phyloP scores from a whole-genome alignment of 2,797 vertebrate genomes.

The Sebastes melanostomus region DNA sequence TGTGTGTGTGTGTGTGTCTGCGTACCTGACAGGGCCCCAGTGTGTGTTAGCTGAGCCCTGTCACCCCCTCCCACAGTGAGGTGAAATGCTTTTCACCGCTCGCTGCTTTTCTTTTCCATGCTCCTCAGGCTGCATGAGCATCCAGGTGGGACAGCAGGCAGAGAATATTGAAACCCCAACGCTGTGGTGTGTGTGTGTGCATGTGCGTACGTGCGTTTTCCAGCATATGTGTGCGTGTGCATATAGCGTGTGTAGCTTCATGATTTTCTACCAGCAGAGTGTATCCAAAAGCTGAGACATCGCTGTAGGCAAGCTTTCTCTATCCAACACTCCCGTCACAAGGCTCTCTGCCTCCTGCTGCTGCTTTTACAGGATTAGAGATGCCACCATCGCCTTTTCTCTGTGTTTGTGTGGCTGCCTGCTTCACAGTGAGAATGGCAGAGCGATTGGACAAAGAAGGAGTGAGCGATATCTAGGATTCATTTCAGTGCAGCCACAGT shows the following conservation, averaged over 20 bases:
- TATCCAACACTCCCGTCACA: constrained; percentile 39
- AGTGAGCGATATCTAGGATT: constrained; percentile 24
- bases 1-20: not conserved
- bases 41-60: constrained; percentile 56
- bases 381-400: constrained; percentile 34
- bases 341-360: constrained; percentile 53
- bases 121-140: constrained; percentile 55
- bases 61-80: constrained; percentile 69
- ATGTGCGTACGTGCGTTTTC: not conserved
- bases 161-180: constrained; percentile 45
- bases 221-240: not conserved
- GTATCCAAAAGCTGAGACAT: constrained; percentile 60
- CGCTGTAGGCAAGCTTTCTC: constrained; percentile 55
- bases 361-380: constrained; percentile 59
- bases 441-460: constrained; percentile 25
- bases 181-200: not conserved
- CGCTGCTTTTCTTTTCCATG: constrained; percentile 57
- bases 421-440: constrained; percentile 17
- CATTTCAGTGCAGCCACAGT: constrained; percentile 4
- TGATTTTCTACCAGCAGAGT: constrained; percentile 51
- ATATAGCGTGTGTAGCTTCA: not conserved
- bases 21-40: constrained; percentile 39
- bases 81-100: constrained; percentile 71
- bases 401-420: constrained; percentile 49
- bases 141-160: constrained; percentile 65